Evolutionary conservation across 2,797 vertebrate species (phyloP).

Genomic region (Girardinus metallicus): DNA sequence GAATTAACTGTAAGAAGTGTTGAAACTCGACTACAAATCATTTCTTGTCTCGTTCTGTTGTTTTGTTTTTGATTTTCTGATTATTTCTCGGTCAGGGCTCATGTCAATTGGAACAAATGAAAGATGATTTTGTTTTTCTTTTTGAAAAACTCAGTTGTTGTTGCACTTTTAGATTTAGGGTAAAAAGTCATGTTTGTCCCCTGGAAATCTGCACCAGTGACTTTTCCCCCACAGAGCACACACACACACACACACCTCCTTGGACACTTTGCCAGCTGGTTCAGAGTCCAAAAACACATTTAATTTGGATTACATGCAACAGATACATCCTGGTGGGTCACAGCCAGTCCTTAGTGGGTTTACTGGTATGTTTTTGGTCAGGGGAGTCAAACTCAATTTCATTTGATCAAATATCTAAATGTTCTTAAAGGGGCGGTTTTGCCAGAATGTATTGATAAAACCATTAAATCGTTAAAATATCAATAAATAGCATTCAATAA

Average conservation of each 20-base stretch:
- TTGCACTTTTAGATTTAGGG: background rate
- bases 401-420: too few species aligned
- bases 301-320: background rate
- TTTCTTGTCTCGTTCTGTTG: background rate
- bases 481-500: too few species aligned
- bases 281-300: background rate
- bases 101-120: background rate
- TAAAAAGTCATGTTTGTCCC: constrained; percentile 10
- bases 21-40: background rate
- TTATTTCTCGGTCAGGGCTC: background rate
- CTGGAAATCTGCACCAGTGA: constrained; percentile 8
- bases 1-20: background rate
- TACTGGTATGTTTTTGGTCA: background rate
- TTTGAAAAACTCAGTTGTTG: background rate
- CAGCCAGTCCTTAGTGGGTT: background rate
- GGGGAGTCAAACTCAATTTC: too few species aligned
- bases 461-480: too few species aligned
- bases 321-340: background rate
- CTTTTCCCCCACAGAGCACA: constrained; percentile 6
- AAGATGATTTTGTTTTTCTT: background rate
- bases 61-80: background rate
- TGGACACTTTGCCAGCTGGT: constrained; percentile 9
- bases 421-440: too few species aligned
- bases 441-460: too few species aligned
- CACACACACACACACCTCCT: constrained; percentile 30